phyloP scores from a whole-genome alignment of 2,797 vertebrate species.

The Yasuhikotakia modesta region DNA sequence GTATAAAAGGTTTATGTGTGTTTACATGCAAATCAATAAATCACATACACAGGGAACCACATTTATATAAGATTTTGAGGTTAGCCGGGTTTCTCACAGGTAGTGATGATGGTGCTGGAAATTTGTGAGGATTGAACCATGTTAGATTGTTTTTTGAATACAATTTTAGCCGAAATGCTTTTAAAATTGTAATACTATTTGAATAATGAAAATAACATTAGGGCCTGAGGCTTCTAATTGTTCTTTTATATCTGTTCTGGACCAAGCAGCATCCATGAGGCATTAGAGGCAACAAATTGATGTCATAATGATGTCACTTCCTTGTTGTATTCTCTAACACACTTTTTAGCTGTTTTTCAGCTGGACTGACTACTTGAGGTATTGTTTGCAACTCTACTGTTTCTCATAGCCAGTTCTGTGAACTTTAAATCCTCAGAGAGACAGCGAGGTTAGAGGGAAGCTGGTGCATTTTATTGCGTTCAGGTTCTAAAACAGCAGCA shows the following conservation, averaged over 20 bases:
- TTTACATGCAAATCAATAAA: too few species aligned
- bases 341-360: neutral
- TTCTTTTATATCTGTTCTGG: neutral
- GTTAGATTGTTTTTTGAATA: too few species aligned
- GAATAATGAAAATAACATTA: conserved; percentile 7
- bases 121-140: too few species aligned
- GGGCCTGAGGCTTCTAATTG: neutral
- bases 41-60: too few species aligned
- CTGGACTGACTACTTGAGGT: conserved; percentile 56
- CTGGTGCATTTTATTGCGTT: conserved; percentile 27
- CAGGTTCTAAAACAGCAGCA: neutral
- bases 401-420: conserved; percentile 45
- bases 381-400: conserved; percentile 34
- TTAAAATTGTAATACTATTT: conserved; percentile 52
- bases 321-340: conserved; percentile 43
- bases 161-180: neutral
- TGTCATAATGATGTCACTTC: conserved; percentile 59
- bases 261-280: neutral
- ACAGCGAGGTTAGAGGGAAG: conserved; percentile 50
- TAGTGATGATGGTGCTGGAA: too few species aligned
- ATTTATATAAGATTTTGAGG: too few species aligned
- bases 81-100: too few species aligned
- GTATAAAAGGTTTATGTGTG: too few species aligned
- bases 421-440: conserved; percentile 46
- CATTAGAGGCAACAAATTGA: conserved; percentile 13